phyloP scores from a whole-genome alignment of 2,113 vertebrate genomes.

The Phalacrocorax brasilianus region DNA sequence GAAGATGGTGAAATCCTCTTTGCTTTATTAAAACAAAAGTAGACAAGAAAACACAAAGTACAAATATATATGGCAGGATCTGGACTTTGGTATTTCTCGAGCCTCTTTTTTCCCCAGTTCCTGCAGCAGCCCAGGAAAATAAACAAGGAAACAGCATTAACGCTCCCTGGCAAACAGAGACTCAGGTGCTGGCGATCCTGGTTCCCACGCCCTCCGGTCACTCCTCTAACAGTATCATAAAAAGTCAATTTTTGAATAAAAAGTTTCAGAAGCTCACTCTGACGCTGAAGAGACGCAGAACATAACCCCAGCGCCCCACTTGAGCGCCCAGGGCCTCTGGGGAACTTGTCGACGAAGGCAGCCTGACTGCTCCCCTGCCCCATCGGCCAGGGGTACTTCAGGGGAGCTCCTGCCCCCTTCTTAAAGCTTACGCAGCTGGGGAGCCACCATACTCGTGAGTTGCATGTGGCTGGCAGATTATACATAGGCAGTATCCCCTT shows the following conservation, averaged over 20 bases:
- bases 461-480: not conserved
- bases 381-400: not conserved
- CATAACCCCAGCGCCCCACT: not conserved
- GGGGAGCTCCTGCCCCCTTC: not conserved
- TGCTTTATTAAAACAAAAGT: conserved; percentile 51
- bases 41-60: conserved; percentile 31
- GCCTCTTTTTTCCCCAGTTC: not conserved
- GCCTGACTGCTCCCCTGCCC: not conserved
- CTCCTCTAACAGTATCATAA: not conserved
- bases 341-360: fast-evolving
- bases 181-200: not conserved
- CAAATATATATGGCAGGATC: not conserved
- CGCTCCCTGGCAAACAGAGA: not conserved
- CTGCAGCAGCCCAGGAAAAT: conserved; percentile 19
- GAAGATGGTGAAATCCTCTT: not conserved
- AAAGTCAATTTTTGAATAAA: not conserved
- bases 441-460: fast-evolving
- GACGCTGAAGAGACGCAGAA: not conserved
- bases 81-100: conserved; percentile 47
- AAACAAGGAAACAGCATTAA: not conserved
- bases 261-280: not conserved
- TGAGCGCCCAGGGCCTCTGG: not conserved
- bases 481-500: not conserved
- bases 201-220: not conserved
- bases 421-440: fast-evolving